A percentile compares a stretch with the other conserved stretches of the same genome.
Conservation (phyloP, 2,888 invertebrate species). For the Agonopterix heracliana region DNA sequence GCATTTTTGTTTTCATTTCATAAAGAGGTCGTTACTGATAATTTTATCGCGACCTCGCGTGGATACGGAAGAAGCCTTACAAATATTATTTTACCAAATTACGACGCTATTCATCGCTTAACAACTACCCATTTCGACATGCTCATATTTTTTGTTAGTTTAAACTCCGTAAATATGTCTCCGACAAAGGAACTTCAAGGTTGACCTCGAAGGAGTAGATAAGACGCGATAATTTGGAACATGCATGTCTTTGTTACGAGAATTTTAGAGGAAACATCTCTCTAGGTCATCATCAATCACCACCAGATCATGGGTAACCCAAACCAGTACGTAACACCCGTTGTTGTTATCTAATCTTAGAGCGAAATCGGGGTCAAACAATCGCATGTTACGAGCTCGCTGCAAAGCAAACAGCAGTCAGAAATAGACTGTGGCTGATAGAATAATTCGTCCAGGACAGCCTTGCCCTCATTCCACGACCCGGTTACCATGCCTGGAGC, state of each 20-base stretch:
- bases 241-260: conserved; percentile 30
- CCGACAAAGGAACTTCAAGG: conserved; percentile 62
- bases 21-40: conserved; percentile 54
- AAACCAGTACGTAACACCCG: neutral
- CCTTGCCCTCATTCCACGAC: conserved; percentile 64
- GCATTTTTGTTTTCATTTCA: conserved; percentile 47
- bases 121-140: conserved; percentile 16
- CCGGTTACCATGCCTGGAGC: conserved; percentile 46
- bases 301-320: too few species aligned
- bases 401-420: neutral
- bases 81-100: conserved; percentile 46
- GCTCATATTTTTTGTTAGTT: conserved; percentile 39
- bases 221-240: conserved; percentile 65
- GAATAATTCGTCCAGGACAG: conserved; percentile 65
- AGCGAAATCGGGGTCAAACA: too few species aligned
- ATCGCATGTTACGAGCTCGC: too few species aligned
- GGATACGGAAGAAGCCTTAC: conserved; percentile 57
- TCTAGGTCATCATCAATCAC: too few species aligned
- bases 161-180: conserved; percentile 56
- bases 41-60: conserved; percentile 51
- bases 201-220: conserved; percentile 57
- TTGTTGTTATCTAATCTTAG: neutral
- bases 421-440: conserved; percentile 42
- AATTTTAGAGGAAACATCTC: conserved; percentile 13
- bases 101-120: conserved; percentile 21